Conservation (phyloP, 2,888 invertebrate genomes). For the Arrhopalites spinosus region DNA sequence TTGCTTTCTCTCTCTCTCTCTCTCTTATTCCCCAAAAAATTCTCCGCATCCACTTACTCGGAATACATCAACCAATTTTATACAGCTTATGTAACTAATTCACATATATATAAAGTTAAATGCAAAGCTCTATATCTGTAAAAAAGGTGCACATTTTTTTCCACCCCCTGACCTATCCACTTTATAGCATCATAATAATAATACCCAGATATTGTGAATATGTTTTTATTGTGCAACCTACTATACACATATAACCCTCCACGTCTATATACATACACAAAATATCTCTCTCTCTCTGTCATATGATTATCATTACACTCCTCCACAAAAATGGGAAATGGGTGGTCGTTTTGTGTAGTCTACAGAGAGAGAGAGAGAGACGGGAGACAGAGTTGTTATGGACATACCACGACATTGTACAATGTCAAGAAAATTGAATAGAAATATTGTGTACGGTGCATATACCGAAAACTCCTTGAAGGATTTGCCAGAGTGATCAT, state of each 20-base stretch:
- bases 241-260: background rate
- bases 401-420: too few species aligned
- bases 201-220: slow-evolving; percentile 28
- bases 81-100: slow-evolving; percentile 5
- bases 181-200: slow-evolving; percentile 37
- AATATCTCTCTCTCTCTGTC: background rate
- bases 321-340: background rate
- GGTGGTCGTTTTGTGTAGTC: too few species aligned
- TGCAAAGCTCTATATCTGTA: too few species aligned
- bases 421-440: too few species aligned
- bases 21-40: slow-evolving; percentile 2
- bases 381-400: too few species aligned
- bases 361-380: too few species aligned
- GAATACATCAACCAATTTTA: slow-evolving; percentile 6
- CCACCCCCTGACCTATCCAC: slow-evolving; percentile 40
- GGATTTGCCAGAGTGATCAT: background rate
- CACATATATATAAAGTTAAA: slow-evolving; percentile 9
- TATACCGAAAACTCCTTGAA: too few species aligned
- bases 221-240: slow-evolving; percentile 15
- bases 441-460: too few species aligned
- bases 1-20: background rate
- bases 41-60: slow-evolving; percentile 18
- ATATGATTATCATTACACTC: background rate
- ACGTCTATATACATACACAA: background rate
- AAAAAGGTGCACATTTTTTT: too few species aligned